Conservation (phyloP, 2,888 invertebrate species). For the Octonoba sinensis region DNA sequence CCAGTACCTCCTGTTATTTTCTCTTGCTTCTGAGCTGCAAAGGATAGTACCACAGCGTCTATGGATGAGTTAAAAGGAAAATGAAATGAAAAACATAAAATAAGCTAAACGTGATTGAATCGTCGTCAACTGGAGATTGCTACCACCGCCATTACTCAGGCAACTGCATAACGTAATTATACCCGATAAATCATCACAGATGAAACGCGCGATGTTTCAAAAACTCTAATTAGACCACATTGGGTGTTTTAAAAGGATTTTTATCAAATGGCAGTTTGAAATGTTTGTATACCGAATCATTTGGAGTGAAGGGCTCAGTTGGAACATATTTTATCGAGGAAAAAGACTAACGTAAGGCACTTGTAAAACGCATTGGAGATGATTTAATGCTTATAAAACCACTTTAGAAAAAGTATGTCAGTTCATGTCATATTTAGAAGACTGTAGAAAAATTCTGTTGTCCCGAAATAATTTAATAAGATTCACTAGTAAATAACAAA, state of each 20-base stretch:
- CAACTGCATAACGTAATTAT: constrained; percentile 61
- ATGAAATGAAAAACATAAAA: constrained; percentile 49
- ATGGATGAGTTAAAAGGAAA: constrained; percentile 36
- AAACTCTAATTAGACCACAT: constrained; percentile 51
- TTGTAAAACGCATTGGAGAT: background rate
- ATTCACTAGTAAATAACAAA: no score
- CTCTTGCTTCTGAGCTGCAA: constrained; percentile 5
- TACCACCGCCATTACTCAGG: constrained; percentile 48
- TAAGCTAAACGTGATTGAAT: constrained; percentile 59
- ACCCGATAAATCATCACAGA: constrained; percentile 51
- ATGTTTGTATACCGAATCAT: background rate
- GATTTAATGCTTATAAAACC: no score
- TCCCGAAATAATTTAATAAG: no score
- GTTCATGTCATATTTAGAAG: no score
- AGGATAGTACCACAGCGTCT: constrained; percentile 3
- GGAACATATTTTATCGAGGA: constrained; percentile 37
- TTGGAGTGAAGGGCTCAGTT: constrained; percentile 9
- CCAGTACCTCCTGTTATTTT: constrained; percentile 43
- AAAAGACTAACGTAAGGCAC: background rate
- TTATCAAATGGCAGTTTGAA: no score
- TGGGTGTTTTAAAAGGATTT: constrained; percentile 3
- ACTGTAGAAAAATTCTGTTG: no score
- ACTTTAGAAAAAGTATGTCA: no score
- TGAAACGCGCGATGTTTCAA: constrained; percentile 46
- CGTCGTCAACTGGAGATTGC: constrained; percentile 56